phyloP scores from a whole-genome alignment of 2,113 vertebrate genomes.

The Pangasianodon hypophthalmus region DNA sequence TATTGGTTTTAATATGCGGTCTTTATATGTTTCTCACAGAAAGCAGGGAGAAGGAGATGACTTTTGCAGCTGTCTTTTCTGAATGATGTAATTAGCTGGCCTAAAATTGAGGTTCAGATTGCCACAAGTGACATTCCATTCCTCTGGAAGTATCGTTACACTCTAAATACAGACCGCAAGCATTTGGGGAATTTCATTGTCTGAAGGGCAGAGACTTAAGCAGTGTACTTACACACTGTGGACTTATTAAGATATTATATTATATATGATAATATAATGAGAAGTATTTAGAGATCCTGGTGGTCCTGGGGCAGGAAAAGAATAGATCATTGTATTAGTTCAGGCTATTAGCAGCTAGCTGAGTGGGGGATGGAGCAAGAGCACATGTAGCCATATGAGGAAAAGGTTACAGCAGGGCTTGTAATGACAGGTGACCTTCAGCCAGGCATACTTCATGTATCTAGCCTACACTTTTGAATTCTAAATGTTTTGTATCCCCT shows the following conservation, averaged over 20 bases:
- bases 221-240: background rate
- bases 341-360: background rate
- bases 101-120: slow-evolving; percentile 25
- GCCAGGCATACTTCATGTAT: background rate
- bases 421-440: slow-evolving; percentile 18
- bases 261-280: background rate
- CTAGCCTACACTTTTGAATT: background rate
- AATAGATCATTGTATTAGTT: background rate
- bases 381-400: slow-evolving; percentile 1
- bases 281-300: background rate
- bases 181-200: slow-evolving; percentile 12
- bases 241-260: background rate
- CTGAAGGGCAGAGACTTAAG: background rate
- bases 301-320: too few relatives aligned
- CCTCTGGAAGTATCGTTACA: background rate
- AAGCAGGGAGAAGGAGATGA: slow-evolving; percentile 1
- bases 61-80: slow-evolving; percentile 37
- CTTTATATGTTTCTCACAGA: background rate
- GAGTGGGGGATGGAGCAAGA: background rate
- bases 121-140: slow-evolving; percentile 28
- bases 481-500: background rate
- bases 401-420: slow-evolving; percentile 2
- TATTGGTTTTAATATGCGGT: background rate
- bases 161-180: slow-evolving; percentile 18
- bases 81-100: slow-evolving; percentile 35